These are phyloP conservation scores for Nephila pilipes DNA, from an alignment of 1,140 invertebrate genomes.

Conservation along the genomic window DNA sequence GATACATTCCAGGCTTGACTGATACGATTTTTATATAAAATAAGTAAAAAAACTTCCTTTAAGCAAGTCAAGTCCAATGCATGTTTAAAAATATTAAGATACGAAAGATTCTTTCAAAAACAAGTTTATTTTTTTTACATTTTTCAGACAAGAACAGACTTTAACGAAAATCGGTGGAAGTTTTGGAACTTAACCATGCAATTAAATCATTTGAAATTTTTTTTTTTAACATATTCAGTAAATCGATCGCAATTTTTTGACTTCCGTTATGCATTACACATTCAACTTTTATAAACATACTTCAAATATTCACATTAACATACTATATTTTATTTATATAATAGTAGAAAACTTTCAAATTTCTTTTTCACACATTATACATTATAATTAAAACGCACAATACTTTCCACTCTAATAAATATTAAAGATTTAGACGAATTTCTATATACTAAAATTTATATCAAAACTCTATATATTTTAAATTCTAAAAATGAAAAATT, in stretches of 20 bases:
- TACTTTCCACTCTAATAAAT: neutral
- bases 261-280: neutral
- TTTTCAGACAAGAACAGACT: neutral
- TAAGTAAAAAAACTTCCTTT: too few species aligned
- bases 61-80: too few species aligned
- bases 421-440: neutral
- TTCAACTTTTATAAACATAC: conserved; percentile 54
- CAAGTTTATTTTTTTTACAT: neutral
- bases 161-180: conserved; percentile 1
- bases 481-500: conserved; percentile 24
- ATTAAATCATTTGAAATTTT: conserved; percentile 6
- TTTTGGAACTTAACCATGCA: conserved; percentile 26
- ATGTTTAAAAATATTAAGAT: neutral
- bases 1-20: too few species aligned
- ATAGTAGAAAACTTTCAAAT: conserved; percentile 42
- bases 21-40: too few species aligned
- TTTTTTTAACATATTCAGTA: neutral
- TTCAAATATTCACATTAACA: conserved; percentile 37
- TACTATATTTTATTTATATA: conserved; percentile 32
- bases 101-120: neutral
- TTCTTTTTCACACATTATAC: neutral
- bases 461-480: neutral
- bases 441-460: neutral
- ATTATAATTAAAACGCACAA: neutral
- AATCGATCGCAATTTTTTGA: neutral